Base-by-base conservation (phyloP, 2,888 invertebrate species). In the Coremacera marginata region DNA sequence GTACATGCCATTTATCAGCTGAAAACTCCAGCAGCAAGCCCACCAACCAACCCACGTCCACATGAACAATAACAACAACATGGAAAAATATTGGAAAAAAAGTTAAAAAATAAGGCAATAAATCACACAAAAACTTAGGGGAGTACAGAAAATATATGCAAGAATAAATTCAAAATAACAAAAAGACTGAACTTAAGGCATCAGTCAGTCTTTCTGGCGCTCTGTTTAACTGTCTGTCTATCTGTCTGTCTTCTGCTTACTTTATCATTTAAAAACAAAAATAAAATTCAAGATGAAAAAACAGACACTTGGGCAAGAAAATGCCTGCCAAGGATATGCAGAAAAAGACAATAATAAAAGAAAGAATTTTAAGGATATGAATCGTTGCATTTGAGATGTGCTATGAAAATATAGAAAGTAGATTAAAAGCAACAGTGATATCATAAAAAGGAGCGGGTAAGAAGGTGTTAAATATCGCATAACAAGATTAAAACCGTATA, bases 311-410 rank as follows among this genome's bases (percentile, higher is more conserved):
- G n/a, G 11, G 27, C 3, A 14, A 14, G 27, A 25, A 60, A 25
- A 44, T 44, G 44, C 44, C 44, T 44, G 44, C 14, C 44, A 60
- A 27, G 27, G 55, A 55, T 22, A 55, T 16, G 55, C 16, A 34
- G 70, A 55, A n/a, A 70, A 49, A 14, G 9, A 22, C 19, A 31
- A 60, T 37, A 60, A 57, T 44, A 60, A 34, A 72, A 19, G 22
- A 72, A 37, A 44, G 34, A n/a, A 63, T 67, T 67, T 67, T 34
- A 22, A 67, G 27, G 60, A 9, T 22, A 72, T 44, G 37, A 60
- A 60, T 67, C 67, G 22, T 44, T 22, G 49, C 31, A n/a, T n/a
- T n/a, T n/a, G n/a, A n/a, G n/a, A n/a, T n/a, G n/a, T 25, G 19
- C 22, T 60, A 37, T 11, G 37, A 44, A 9, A n/a, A 44, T 55